Conservation (phyloP, 1,140 invertebrate genomes). For the Calliopsis andreniformis region DNA sequence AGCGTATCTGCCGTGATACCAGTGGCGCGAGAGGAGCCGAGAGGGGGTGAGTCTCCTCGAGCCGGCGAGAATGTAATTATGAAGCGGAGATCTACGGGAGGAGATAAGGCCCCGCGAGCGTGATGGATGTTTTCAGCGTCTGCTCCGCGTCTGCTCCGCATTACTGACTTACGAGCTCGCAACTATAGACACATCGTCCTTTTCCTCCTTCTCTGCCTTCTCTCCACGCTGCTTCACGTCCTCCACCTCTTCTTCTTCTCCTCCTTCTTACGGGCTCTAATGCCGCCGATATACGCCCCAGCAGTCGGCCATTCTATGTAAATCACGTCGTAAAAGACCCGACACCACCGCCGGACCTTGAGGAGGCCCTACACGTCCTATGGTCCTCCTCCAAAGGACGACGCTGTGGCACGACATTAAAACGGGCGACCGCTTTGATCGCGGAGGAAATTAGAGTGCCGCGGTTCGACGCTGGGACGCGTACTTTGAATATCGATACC, state of each 20-base stretch:
- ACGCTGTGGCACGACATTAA: slow-evolving; percentile 50
- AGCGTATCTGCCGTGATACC: slow-evolving; percentile 44
- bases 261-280: slow-evolving; percentile 60
- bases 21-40: slow-evolving; percentile 20
- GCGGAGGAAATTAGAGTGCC: slow-evolving; percentile 43
- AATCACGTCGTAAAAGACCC: slow-evolving; percentile 78
- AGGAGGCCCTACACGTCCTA: slow-evolving; percentile 60
- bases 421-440: slow-evolving; percentile 48
- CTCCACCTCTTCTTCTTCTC: neutral
- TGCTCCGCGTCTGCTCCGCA: slow-evolving; percentile 80
- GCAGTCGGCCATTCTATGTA: slow-evolving; percentile 79
- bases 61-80: slow-evolving; percentile 80
- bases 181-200: slow-evolving; percentile 61
- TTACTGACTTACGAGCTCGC: slow-evolving; percentile 76
- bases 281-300: slow-evolving; percentile 68
- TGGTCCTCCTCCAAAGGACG: slow-evolving; percentile 39
- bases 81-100: slow-evolving; percentile 79
- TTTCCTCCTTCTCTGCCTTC: slow-evolving; percentile 36
- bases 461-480: slow-evolving; percentile 7
- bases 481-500: slow-evolving; percentile 49
- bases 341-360: slow-evolving; percentile 72
- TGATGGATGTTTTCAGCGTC: slow-evolving; percentile 82
- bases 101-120: slow-evolving; percentile 78
- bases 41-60: slow-evolving; percentile 46
- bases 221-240: slow-evolving; percentile 17